Conservation (phyloP, 2,888 invertebrate genomes). For the Meganola albula region DNA sequence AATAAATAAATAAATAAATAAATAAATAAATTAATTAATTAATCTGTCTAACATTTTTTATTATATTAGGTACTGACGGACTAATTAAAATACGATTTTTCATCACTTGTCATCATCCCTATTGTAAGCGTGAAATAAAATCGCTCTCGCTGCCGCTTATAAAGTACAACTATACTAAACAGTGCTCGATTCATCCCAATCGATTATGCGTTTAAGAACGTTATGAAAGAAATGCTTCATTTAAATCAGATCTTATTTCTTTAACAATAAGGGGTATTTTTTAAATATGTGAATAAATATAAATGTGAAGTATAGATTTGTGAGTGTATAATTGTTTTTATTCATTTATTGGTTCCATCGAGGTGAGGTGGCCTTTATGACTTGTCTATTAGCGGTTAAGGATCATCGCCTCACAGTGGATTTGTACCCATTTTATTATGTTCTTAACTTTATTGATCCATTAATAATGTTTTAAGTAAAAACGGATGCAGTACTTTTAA, state of each 20-base stretch:
- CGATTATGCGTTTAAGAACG: slow-evolving; percentile 27
- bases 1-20: too few relatives aligned
- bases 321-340: slow-evolving; percentile 62
- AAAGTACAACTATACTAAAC: slow-evolving; percentile 21
- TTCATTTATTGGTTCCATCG: slow-evolving; percentile 63
- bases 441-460: slow-evolving; percentile 52
- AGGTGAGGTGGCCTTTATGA: slow-evolving; percentile 60
- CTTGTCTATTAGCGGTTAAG: slow-evolving; percentile 48
- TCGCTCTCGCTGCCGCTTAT: slow-evolving; percentile 35
- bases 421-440: slow-evolving; percentile 63
- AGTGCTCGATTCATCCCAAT: slow-evolving; percentile 30
- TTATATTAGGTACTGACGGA: too few relatives aligned
- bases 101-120: too few relatives aligned
- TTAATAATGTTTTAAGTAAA: slow-evolving; percentile 37
- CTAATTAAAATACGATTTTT: too few relatives aligned
- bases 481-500: slow-evolving; percentile 35
- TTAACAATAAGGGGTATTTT: slow-evolving; percentile 13
- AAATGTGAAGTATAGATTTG: slow-evolving; percentile 30
- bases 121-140: too few relatives aligned
- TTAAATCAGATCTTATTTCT: slow-evolving; percentile 27
- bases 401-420: slow-evolving; percentile 47
- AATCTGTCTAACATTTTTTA: too few relatives aligned
- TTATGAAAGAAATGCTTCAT: slow-evolving; percentile 16
- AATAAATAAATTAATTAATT: too few relatives aligned
- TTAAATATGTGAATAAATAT: slow-evolving; percentile 3